Evolutionary conservation across 1,140 invertebrate genomes (phyloP).

Genomic region (Ostrea edulis): DNA sequence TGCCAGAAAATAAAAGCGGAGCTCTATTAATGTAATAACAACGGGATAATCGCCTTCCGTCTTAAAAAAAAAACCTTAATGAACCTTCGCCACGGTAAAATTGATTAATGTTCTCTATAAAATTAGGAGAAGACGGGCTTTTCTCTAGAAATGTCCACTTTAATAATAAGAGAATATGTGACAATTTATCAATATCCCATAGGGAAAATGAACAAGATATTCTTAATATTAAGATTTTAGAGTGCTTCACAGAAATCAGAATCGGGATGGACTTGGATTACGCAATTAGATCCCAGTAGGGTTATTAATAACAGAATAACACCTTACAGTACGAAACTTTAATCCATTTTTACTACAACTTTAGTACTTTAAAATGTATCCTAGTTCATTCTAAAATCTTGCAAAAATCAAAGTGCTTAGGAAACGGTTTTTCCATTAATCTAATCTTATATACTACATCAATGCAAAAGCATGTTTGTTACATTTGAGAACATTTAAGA

Average conservation of each 20-base stretch:
- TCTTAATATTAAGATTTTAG: conserved; percentile 18
- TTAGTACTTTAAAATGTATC: neutral
- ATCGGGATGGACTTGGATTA: neutral
- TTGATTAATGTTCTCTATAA: conserved; percentile 36
- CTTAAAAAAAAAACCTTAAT: conserved; percentile 24
- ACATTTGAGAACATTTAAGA: conserved; percentile 29
- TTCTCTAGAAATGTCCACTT: conserved; percentile 24
- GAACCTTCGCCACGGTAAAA: conserved; percentile 17
- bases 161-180: neutral
- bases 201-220: conserved; percentile 20
- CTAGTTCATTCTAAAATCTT: neutral
- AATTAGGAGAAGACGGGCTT: conserved; percentile 9
- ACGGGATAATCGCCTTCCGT: conserved; percentile 9
- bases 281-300: neutral
- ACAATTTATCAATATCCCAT: conserved; percentile 31
- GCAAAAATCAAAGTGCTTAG: neutral
- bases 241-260: neutral
- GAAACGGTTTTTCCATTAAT: neutral
- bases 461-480: conserved; percentile 37
- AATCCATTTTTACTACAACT: neutral
- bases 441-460: conserved; percentile 3
- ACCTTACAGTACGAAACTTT: neutral
- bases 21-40: conserved; percentile 38
- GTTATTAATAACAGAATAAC: neutral
- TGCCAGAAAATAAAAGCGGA: neutral